Base-by-base conservation (phyloP, 2,888 invertebrate species). In the Drosophila recens region DNA sequence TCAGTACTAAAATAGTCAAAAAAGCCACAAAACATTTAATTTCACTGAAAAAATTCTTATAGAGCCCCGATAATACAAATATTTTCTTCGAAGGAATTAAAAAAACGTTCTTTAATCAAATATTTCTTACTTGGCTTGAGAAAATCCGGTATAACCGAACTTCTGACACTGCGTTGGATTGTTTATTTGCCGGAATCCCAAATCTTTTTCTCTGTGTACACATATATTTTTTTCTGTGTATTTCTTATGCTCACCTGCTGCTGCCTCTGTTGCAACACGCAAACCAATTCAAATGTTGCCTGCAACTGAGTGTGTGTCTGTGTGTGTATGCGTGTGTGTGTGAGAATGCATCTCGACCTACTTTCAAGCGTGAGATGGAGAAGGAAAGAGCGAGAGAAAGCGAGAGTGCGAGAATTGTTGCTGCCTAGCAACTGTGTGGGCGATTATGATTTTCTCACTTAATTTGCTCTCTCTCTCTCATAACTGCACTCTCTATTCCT, bases 331-430 rank as follows among this genome's bases (percentile, higher is more conserved):
- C 1, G 17, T 17, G 57, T 52, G 49, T 38, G 45, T 38, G 48
- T 64, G 79, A 69, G 84, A 75, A 72, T 87, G 87, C 87, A 82
- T 76, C 77, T 84, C 89, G 76, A 87, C 87, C 87, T 84, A 87
- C 59, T 79, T 87, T 84, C 58, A 45, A 62, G 67, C 64, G 67
- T 61, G 69, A 23, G 52, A 27, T 17, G 17, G 38, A 34, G 36
- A 11, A 38, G 11, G 8, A 38, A 6, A 13, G 40, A 33, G 9
- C 17, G 34, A 42, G 40, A 38, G 27, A 38, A 30, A 15, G n/a
- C 33, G 43, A 6, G 38, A 30, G 30, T 20, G 62, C 9, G 10
- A 36, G 34, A 36, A 63, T 48, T 52, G 49, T 62, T 46, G 54
- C 68, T 69, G 67, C 65, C 43, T 78, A 66, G 63, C 61, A 79